These are phyloP conservation scores for Heliconius hermathena DNA, from an alignment of 1,140 invertebrate species.

Conservation along the genomic window DNA sequence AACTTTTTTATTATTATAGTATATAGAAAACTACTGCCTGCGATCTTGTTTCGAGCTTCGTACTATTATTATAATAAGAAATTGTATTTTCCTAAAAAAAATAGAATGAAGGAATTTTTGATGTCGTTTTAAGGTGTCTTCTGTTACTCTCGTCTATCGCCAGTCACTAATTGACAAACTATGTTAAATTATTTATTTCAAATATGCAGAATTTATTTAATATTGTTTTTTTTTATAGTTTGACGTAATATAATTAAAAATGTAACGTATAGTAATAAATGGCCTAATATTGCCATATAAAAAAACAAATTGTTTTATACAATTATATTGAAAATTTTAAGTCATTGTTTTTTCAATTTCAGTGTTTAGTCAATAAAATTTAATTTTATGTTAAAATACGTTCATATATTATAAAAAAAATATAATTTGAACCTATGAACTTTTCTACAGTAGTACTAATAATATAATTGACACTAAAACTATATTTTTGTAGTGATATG, in stretches of 20 bases:
- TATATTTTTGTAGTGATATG: background rate
- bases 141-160: background rate
- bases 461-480: background rate
- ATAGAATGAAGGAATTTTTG: background rate
- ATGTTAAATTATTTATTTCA: background rate
- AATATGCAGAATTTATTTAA: background rate
- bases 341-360: no score
- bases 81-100: background rate
- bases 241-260: background rate
- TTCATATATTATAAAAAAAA: constrained; percentile 1
- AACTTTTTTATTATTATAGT: no score
- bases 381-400: background rate
- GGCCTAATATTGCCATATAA: background rate
- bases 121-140: background rate
- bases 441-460: background rate
- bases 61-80: background rate
- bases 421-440: background rate
- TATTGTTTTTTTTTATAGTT: background rate
- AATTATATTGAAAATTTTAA: background rate
- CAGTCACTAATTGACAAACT: background rate
- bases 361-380: background rate
- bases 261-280: background rate
- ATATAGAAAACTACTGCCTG: background rate
- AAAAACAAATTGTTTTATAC: background rate
- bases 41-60: background rate